phyloP scores from a whole-genome alignment of 37 sponge, comb jelly and placozoan species.

The Axinella damicornis region DNA sequence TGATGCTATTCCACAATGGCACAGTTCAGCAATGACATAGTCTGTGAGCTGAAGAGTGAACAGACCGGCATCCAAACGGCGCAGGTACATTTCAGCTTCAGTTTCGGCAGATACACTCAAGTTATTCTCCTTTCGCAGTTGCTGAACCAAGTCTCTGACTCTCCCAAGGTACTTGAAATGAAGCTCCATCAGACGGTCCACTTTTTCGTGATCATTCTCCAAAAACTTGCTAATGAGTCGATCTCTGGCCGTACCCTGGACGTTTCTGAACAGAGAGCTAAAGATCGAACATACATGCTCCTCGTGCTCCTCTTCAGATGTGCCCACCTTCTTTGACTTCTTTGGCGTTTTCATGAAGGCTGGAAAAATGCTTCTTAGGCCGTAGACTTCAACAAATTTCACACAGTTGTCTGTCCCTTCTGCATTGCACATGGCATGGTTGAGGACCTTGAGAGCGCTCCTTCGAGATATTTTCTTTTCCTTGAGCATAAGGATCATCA shows the following conservation, averaged over 20 bases:
- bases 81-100: constrained; percentile 79
- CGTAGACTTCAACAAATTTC: constrained; percentile 97
- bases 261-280: constrained; percentile 83
- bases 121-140: constrained; percentile 48
- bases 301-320: constrained; percentile 81
- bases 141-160: constrained; percentile 48
- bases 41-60: constrained; percentile 92
- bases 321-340: constrained; percentile 52
- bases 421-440: constrained; percentile 84
- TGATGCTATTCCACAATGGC: constrained; percentile 34
- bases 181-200: constrained; percentile 94
- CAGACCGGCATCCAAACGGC: constrained; percentile 93
- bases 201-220: constrained; percentile 95
- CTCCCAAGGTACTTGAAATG: constrained; percentile 82
- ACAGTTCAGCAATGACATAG: constrained; percentile 83
- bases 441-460: constrained; percentile 93
- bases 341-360: constrained; percentile 94
- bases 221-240: constrained; percentile 89
- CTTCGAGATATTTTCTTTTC: constrained; percentile 85
- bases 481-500: constrained; percentile 98
- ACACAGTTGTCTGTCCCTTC: constrained; percentile 90
- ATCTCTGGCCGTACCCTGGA: constrained; percentile 43
- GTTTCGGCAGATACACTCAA: neutral
- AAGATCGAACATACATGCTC: constrained; percentile 96
- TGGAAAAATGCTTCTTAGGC: constrained; percentile 93